A percentile compares a stretch with the other conserved stretches of the same genome.
Conservation (phyloP, 2,113 vertebrate genomes). For the Festucalex cinctus region DNA sequence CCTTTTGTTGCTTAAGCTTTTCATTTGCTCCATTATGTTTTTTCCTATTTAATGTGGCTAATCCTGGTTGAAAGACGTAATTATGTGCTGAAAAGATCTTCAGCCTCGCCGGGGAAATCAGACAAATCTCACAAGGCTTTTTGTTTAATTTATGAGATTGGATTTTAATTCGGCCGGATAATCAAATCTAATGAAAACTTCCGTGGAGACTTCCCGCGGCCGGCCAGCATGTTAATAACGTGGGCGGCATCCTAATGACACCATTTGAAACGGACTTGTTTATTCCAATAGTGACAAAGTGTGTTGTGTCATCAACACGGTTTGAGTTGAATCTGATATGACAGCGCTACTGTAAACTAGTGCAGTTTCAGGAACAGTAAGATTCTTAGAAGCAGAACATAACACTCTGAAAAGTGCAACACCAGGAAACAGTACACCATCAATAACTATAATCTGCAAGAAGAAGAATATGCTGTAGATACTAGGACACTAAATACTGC, state of each 20-base stretch:
- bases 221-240: constrained; percentile 23
- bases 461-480: background rate
- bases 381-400: background rate
- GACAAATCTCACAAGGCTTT: constrained; percentile 48
- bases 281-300: background rate
- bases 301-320: background rate
- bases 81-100: constrained; percentile 49
- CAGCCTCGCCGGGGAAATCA: constrained; percentile 41
- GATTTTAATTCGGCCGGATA: constrained; percentile 50
- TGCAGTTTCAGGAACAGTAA: background rate
- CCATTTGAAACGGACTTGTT: constrained; percentile 12
- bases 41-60: constrained; percentile 41
- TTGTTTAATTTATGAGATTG: constrained; percentile 46
- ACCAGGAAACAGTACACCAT: too few species aligned
- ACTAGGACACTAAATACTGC: background rate
- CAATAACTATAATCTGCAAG: background rate
- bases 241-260: background rate
- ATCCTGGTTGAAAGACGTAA: constrained; percentile 44
- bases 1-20: constrained; percentile 18
- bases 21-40: constrained; percentile 24
- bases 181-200: constrained; percentile 54
- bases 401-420: too few species aligned
- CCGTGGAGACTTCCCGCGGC: constrained; percentile 31
- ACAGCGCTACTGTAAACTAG: background rate
- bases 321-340: background rate